These are phyloP conservation scores for Arenaria interpres DNA, from an alignment of 2,113 vertebrate species.

Conservation along the genomic window DNA sequence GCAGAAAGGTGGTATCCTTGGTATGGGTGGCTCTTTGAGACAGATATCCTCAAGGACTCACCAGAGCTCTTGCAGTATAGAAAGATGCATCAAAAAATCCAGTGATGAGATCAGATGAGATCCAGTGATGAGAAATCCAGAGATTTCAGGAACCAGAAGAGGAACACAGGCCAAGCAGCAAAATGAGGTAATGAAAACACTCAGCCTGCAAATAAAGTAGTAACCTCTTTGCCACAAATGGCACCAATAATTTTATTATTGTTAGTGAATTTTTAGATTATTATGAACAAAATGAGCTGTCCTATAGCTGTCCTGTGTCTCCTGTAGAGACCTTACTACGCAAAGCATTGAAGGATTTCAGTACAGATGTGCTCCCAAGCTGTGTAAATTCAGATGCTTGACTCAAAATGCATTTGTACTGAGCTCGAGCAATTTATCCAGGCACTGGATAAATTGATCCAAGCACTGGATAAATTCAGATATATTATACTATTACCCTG, in stretches of 20 bases:
- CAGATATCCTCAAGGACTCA: accelerated
- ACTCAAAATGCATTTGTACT: not conserved
- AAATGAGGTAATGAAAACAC: not conserved
- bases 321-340: not conserved
- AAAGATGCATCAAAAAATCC: not conserved
- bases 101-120: not conserved
- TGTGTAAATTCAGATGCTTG: not conserved
- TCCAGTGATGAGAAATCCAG: not conserved
- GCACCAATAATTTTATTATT: not conserved
- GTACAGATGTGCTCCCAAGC: not conserved
- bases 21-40: not conserved
- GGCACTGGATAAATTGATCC: not conserved
- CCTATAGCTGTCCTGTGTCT: not conserved
- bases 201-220: not conserved
- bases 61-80: not conserved
- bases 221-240: not conserved
- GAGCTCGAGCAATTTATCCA: not conserved
- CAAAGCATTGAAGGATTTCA: not conserved
- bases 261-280: not conserved
- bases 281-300: not conserved
- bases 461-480: not conserved
- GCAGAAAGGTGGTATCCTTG: not conserved
- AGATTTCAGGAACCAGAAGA: not conserved
- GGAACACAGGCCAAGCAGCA: not conserved
- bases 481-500: not conserved